Evolutionary conservation across 1,140 invertebrate genomes (phyloP).

Genomic region (Hirudo medicinalis): DNA sequence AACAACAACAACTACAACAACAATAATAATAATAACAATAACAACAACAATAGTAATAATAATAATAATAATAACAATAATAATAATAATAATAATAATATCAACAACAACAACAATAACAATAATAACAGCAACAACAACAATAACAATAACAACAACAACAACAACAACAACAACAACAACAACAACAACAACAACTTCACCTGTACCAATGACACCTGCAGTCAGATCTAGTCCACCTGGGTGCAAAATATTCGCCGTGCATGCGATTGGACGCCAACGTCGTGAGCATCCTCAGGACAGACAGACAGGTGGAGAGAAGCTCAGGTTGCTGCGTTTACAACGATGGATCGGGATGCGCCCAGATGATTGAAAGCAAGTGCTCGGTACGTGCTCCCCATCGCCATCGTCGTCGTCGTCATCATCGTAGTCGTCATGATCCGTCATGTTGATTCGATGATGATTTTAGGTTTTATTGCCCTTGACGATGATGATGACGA

Average conservation of each 20-base stretch:
- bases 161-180: no score
- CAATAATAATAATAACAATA: no score
- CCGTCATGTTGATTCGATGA: slow-evolving; percentile 59
- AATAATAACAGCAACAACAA: no score
- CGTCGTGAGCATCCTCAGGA: slow-evolving; percentile 70
- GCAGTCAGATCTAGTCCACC: slow-evolving; percentile 83
- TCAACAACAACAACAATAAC: no score
- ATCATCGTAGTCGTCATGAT: slow-evolving; percentile 53
- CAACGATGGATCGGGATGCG: slow-evolving; percentile 84
- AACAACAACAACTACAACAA: no score
- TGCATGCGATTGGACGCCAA: slow-evolving; percentile 89
- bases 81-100: no score
- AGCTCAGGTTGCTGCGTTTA: slow-evolving; percentile 36
- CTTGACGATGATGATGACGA: not conserved
- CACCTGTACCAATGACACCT: no score
- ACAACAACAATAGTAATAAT: no score
- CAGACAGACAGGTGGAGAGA: slow-evolving; percentile 30
- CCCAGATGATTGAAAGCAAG: slow-evolving; percentile 84
- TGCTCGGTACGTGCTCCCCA: slow-evolving; percentile 52
- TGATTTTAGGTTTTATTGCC: not conserved
- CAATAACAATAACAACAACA: no score
- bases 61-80: no score
- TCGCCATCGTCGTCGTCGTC: slow-evolving; percentile 45
- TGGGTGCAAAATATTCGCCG: slow-evolving; percentile 94
- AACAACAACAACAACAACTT: no score